Percentiles rank a stretch among this genome's conserved stretches.
phyloP scores from a whole-genome alignment of 2,113 vertebrate genomes.

The Tichodroma muraria region DNA sequence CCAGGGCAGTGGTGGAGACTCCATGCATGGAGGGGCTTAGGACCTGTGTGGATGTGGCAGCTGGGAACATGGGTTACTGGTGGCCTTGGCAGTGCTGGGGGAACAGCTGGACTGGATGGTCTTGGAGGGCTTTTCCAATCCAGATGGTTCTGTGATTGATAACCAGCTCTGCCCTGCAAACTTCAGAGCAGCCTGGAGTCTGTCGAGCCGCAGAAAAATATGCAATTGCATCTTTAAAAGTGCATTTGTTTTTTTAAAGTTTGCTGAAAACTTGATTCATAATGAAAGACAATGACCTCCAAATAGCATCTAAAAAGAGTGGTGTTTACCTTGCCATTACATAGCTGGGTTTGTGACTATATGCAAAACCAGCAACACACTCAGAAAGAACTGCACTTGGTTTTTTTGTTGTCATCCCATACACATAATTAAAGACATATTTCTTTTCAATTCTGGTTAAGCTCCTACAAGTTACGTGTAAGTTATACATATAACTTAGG shows the following conservation, averaged over 20 bases:
- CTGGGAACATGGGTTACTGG: background rate
- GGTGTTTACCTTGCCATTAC: background rate
- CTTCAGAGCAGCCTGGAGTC: background rate
- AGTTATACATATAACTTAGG: background rate
- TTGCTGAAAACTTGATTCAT: background rate
- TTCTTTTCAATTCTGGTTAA: conserved; percentile 17
- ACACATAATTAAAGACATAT: conserved; percentile 10
- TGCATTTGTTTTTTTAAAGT: background rate
- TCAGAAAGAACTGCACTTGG: background rate
- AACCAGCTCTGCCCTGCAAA: background rate
- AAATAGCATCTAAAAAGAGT: background rate
- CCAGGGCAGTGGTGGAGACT: background rate
- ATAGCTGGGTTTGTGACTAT: background rate
- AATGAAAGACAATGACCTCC: background rate
- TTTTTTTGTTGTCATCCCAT: background rate
- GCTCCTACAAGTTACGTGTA: background rate
- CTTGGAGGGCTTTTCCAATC: background rate
- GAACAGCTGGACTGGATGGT: background rate
- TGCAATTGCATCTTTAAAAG: background rate
- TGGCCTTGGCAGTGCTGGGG: background rate
- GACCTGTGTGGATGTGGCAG: background rate
- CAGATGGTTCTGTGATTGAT: background rate
- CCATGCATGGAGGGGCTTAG: background rate
- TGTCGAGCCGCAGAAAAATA: background rate
- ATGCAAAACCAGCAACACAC: background rate